These are phyloP conservation scores for Clarias magur DNA, from an alignment of 2,113 vertebrate genomes.

Conservation along the genomic window DNA sequence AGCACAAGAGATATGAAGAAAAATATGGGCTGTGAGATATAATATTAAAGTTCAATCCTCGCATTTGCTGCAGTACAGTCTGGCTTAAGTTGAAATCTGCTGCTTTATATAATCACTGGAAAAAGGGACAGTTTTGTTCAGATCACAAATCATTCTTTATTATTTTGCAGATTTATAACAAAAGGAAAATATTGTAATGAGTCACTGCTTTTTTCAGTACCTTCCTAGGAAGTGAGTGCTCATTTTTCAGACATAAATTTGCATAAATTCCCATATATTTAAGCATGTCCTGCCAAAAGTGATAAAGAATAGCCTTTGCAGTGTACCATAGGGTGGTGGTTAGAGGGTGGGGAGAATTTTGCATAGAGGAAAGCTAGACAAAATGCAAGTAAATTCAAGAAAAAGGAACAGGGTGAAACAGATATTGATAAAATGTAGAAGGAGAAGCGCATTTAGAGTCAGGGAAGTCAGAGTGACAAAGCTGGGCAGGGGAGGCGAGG, in stretches of 20 bases:
- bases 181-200: slow-evolving; percentile 74
- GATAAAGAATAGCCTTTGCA: slow-evolving; percentile 67
- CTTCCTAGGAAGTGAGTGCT: slow-evolving; percentile 61
- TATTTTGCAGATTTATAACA: slow-evolving; percentile 68
- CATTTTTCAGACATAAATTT: slow-evolving; percentile 72
- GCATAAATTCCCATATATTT: slow-evolving; percentile 73
- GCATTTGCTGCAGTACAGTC: slow-evolving; percentile 14
- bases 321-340: slow-evolving; percentile 11
- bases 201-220: slow-evolving; percentile 59
- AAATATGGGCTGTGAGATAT: slow-evolving; percentile 34
- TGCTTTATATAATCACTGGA: slow-evolving; percentile 46
- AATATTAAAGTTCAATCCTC: slow-evolving; percentile 32
- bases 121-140: slow-evolving; percentile 53
- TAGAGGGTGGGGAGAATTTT: neutral
- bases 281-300: slow-evolving; percentile 68
- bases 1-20: slow-evolving; percentile 36
- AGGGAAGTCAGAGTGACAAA: neutral
- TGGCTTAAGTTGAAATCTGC: slow-evolving; percentile 19
- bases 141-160: slow-evolving; percentile 76
- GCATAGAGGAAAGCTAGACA: neutral
- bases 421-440: slow-evolving; percentile 9
- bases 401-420: neutral
- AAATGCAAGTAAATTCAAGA: neutral
- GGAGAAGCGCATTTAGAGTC: neutral
- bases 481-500: neutral